These are phyloP conservation scores for Cerastoderma edule DNA, from an alignment of 2,888 invertebrate genomes.

Conservation along the genomic window DNA sequence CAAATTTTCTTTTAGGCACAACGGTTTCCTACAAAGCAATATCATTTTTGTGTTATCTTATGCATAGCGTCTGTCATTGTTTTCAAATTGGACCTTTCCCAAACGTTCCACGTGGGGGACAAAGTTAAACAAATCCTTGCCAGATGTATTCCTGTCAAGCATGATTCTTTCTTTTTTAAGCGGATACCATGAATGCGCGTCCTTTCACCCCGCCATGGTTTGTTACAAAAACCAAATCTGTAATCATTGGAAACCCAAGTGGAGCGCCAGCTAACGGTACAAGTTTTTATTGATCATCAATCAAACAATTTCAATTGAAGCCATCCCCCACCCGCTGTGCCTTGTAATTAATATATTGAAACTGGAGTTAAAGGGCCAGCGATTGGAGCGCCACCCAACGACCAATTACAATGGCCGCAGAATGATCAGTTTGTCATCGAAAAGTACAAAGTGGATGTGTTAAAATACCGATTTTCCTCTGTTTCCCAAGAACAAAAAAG, in stretches of 20 bases:
- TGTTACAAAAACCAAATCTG: constrained; percentile 40
- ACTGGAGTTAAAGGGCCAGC: constrained; percentile 45
- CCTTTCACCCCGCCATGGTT: constrained; percentile 35
- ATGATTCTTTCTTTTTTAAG: constrained; percentile 27
- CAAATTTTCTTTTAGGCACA: no score
- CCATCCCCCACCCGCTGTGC: constrained; percentile 62
- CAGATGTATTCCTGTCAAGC: constrained; percentile 35
- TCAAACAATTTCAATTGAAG: constrained; percentile 55
- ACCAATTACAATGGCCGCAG: constrained; percentile 63
- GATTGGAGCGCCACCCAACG: constrained; percentile 44
- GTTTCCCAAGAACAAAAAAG: constrained; percentile 18
- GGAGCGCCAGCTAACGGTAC: constrained; percentile 53
- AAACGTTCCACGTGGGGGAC: no score
- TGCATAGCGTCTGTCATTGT: no score
- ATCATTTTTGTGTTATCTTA: no score
- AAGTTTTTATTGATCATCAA: constrained; percentile 62
- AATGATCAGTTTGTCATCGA: constrained; percentile 54
- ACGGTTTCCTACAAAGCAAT: no score
- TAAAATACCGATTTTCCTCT: constrained; percentile 44
- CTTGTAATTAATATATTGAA: constrained; percentile 66
- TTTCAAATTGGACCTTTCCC: no score
- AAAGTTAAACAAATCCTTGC: constrained; percentile 35
- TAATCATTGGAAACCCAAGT: constrained; percentile 64
- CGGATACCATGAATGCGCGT: constrained; percentile 25
- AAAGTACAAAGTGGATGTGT: constrained; percentile 54